Conservation (phyloP, 1,140 invertebrate species). For the Zaprionus taronus region DNA sequence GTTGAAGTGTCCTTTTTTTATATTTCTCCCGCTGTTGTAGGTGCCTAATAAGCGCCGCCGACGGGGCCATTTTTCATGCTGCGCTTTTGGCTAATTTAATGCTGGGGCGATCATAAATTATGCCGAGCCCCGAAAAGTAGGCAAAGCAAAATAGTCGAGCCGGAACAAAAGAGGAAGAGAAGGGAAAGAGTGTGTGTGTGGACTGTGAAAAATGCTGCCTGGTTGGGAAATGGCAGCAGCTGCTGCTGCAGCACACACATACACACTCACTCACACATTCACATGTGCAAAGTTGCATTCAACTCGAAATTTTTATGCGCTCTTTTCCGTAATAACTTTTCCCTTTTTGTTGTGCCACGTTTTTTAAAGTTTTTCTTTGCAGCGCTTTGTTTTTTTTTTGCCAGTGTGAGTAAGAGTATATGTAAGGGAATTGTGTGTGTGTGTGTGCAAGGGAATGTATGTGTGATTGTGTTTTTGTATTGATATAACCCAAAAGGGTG, state of each 20-base stretch:
- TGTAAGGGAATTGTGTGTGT: slow-evolving; percentile 39
- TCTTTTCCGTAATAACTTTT: slow-evolving; percentile 73
- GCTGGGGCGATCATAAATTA: slow-evolving; percentile 76
- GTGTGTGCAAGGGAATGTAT: slow-evolving; percentile 40
- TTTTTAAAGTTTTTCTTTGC: slow-evolving; percentile 36
- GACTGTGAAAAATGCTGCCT: slow-evolving; percentile 46
- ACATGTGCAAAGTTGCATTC: slow-evolving; percentile 69
- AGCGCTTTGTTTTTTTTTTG: slow-evolving; percentile 62
- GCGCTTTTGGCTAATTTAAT: slow-evolving; percentile 80
- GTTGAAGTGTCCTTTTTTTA: slow-evolving; percentile 6
- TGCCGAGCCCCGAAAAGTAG: slow-evolving; percentile 67
- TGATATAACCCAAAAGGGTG: slow-evolving; percentile 58
- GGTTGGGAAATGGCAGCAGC: slow-evolving; percentile 76
- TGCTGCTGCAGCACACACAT: slow-evolving; percentile 52
- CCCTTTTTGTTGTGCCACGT: slow-evolving; percentile 29
- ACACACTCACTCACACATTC: slow-evolving; percentile 16
- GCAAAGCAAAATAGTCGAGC: slow-evolving; percentile 47
- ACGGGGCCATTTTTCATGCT: slow-evolving; percentile 73
- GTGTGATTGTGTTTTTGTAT: slow-evolving; percentile 51
- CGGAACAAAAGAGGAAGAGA: slow-evolving; percentile 26
- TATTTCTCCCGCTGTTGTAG: slow-evolving; percentile 15
- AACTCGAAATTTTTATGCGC: slow-evolving; percentile 70
- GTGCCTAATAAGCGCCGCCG: slow-evolving; percentile 70
- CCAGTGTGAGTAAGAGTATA: slow-evolving; percentile 18
- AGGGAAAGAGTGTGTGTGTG: slow-evolving; percentile 20